Evolutionary conservation across 2,888 invertebrate species (phyloP), one percentile per base, ranked within the genome.

Genomic region (Phengaris alcon): DNA sequence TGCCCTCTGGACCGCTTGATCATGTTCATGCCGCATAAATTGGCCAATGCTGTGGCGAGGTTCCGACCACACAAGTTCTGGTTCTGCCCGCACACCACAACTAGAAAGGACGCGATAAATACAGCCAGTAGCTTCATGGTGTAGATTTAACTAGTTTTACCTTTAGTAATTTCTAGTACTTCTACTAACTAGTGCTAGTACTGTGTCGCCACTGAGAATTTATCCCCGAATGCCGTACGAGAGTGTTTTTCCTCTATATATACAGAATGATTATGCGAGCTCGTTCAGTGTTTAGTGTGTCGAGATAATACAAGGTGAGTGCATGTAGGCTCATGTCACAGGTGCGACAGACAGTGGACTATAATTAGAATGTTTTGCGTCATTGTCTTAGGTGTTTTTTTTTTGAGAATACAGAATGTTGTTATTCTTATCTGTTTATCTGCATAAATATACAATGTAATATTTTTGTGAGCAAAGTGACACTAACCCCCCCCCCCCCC

Each of bases 31-130:
- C 57, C 52, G 68, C 74, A 74, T 6, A 74, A 12, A n/a, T 13
- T 22, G 5, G 51, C 68, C 48, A 74, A 12, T 5, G 64, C 74
- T 7, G 51, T 68, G 15, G 74, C 74, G 8, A 74, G 52, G 15
- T 51, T 68, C 5, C 74, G 57, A 9, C 74, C 74, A 51, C 74
- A 74, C 5, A 48, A 51, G 35, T 51, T 74, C 51, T 74, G 64
- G 51, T 51, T 44, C 3, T 74, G n/a, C 48, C 9, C 51, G 51
- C 48, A 51, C 5, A 70, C 48, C 22, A 51, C 7, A 1, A 52
- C 70, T 6, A 70, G 10, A 7, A 15, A 69, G 9, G 69, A 48
- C 22, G 22, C 51, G 70, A 70, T 52, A 6, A 70, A 15, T 12
- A 70, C 48, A 10, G 10, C 15, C 2, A 70, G 70, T 2, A 72